These are phyloP conservation scores for Falco berigora DNA, from an alignment of 2,797 vertebrate genomes.

Conservation along the genomic window DNA sequence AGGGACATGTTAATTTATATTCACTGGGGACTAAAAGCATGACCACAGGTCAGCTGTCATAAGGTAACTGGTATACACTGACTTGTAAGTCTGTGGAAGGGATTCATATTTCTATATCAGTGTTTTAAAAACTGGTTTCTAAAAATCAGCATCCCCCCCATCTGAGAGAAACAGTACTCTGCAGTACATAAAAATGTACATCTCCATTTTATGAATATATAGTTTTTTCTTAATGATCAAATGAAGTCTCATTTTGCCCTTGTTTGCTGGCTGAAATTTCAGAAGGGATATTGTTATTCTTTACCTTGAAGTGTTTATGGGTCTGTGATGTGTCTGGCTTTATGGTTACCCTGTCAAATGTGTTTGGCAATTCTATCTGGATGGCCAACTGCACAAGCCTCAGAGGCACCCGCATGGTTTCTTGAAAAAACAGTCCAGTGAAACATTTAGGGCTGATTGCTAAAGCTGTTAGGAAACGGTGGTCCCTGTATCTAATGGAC, in stretches of 20 bases:
- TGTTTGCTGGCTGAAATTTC: background rate
- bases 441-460: background rate
- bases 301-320: background rate
- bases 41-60: background rate
- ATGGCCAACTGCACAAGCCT: background rate
- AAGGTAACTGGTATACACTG: background rate
- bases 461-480: background rate
- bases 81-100: background rate
- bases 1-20: background rate
- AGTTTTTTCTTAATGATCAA: background rate
- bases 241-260: background rate
- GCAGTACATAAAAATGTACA: background rate
- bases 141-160: background rate
- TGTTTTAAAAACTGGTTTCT: background rate
- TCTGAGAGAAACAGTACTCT: background rate
- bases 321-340: background rate
- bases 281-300: background rate
- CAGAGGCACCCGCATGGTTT: background rate
- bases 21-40: background rate
- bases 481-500: background rate
- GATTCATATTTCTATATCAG: rapidly evolving
- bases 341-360: background rate
- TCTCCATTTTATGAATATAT: background rate
- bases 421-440: background rate
- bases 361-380: background rate